A percentile compares a stretch with the other conserved stretches of the same genome.
These are phyloP conservation scores for Hypomesus transpacificus DNA, from an alignment of 2,113 vertebrate species.

Conservation along the genomic window DNA sequence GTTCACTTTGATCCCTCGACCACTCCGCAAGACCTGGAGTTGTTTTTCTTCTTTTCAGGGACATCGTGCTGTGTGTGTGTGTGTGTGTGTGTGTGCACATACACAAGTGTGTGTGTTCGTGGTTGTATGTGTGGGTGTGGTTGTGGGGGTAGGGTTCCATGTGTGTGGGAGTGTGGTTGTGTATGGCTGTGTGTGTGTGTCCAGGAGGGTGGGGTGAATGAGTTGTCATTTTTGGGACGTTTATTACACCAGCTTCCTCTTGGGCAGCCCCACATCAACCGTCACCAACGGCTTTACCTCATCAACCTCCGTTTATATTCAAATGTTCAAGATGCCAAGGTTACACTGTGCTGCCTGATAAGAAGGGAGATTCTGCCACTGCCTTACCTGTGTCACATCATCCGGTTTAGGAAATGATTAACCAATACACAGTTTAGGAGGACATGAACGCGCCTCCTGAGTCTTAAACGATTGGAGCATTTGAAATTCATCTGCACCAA, in stretches of 20 bases:
- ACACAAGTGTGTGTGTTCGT: not conserved
- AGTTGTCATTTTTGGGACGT: not conserved
- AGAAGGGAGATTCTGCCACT: too few species aligned
- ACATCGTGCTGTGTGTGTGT: constrained; percentile 8
- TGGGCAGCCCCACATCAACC: not conserved
- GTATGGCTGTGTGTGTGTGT: not conserved
- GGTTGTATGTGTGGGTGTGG: not conserved
- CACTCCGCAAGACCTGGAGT: constrained; percentile 37
- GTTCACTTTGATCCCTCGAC: constrained; percentile 55
- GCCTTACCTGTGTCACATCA: too few species aligned
- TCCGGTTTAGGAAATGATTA: too few species aligned
- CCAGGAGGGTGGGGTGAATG: not conserved
- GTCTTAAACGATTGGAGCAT: not conserved
- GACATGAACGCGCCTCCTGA: too few species aligned
- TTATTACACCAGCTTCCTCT: not conserved
- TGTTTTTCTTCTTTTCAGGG: constrained; percentile 22
- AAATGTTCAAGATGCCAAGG: too few species aligned
- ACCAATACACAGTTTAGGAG: too few species aligned
- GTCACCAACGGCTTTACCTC: not conserved
- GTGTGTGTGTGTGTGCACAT: not conserved
- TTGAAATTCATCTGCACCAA: too few species aligned
- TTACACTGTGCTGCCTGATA: too few species aligned
- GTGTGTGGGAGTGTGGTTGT: not conserved
- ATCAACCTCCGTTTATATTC: too few species aligned
- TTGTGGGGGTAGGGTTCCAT: not conserved